phyloP scores from a whole-genome alignment of 2,797 vertebrate genomes.

The Fringilla coelebs region DNA sequence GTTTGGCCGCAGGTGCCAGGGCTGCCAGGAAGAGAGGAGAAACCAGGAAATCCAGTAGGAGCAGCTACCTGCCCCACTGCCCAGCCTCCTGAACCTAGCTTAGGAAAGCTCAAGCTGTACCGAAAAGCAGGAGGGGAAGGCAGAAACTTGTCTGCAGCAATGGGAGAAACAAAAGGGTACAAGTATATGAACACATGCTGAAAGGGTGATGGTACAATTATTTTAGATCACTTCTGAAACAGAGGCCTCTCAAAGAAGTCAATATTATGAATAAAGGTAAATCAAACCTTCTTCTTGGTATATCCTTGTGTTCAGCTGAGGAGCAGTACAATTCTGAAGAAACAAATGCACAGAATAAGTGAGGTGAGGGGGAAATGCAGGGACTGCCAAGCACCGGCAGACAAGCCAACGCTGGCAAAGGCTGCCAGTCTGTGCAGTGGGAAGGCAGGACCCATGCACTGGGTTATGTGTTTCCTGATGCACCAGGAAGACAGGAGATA shows the following conservation, averaged over 20 bases:
- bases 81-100: not conserved
- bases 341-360: not conserved
- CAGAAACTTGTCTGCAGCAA: not conserved
- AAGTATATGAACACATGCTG: not conserved
- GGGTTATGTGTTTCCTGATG: slow-evolving; percentile 17
- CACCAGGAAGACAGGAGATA: not conserved
- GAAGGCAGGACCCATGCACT: not conserved
- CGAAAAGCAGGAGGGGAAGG: not conserved
- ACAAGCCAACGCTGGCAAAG: not conserved
- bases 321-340: not conserved
- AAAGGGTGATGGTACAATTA: not conserved
- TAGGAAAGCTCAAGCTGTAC: not conserved
- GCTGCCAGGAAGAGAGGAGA: not conserved
- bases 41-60: not conserved
- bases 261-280: not conserved
- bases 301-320: not conserved
- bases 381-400: not conserved
- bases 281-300: not conserved
- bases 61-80: not conserved
- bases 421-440: not conserved
- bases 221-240: not conserved
- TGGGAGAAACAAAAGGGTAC: not conserved
- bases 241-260: not conserved
- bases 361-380: not conserved
- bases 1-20: not conserved